Percentiles rank a stretch among this genome's conserved stretches.
Conservation (phyloP, 1,140 invertebrate genomes). For the Drosophila tsacasi region DNA sequence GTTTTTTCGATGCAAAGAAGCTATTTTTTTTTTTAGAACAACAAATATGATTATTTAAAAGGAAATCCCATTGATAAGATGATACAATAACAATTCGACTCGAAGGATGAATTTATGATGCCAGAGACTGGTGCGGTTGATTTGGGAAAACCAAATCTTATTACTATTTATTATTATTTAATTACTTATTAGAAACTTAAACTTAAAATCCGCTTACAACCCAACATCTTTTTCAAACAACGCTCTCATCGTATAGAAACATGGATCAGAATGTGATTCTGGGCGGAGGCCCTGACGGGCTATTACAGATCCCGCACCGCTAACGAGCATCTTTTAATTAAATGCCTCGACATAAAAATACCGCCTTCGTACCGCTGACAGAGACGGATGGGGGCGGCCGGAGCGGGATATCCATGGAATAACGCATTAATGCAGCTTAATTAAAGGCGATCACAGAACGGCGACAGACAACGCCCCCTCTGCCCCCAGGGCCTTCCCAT, state of each 20-base stretch:
- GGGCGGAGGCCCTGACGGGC: neutral
- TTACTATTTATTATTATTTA: neutral
- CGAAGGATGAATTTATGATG: neutral
- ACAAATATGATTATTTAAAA: no score
- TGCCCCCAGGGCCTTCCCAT: neutral
- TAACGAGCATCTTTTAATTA: constrained; percentile 69
- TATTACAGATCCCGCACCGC: constrained; percentile 27
- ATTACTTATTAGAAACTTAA: no score
- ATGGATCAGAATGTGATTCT: constrained; percentile 4
- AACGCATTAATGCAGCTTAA: constrained; percentile 70
- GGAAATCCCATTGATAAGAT: neutral
- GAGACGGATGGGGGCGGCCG: neutral
- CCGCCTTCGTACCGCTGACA: constrained; percentile 6
- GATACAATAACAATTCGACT: neutral
- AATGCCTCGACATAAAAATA: constrained; percentile 59
- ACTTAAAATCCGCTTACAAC: neutral
- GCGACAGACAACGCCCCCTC: constrained; percentile 21
- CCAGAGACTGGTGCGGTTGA: neutral
- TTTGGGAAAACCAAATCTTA: no score
- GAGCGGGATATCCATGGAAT: constrained; percentile 3
- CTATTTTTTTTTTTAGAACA: neutral
- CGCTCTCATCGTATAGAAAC: neutral
- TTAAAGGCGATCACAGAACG: constrained; percentile 64
- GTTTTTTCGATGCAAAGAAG: neutral
- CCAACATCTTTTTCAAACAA: neutral